Evolutionary conservation across 2,113 vertebrate species (phyloP), one percentile per base, ranked within the genome.

Genomic region (Tinamus guttatus): DNA sequence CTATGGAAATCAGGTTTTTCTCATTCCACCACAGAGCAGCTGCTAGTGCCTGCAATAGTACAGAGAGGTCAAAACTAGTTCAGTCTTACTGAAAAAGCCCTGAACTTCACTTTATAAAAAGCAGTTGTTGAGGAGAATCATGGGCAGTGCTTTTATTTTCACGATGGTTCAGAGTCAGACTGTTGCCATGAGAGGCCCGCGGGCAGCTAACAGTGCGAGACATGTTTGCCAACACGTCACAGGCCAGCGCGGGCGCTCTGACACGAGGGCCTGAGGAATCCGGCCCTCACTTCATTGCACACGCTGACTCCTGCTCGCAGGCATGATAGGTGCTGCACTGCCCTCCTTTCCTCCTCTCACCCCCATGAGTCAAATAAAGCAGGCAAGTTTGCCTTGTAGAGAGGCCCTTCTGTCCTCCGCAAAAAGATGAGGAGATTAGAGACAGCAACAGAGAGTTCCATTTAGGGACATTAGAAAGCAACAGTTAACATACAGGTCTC

Each of bases 261-360:
- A 93, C 79, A 86, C 38, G 76, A 80, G 85, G 68, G 81, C 69
- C 51, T 58, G 85, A 85, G 81, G 90, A 85, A 88, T 84, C 94
- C 85, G 65, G 38, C 59, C 91, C 60, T 88, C 85, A 94, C 87
- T 92, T 93, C 90, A 71, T 22, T 94, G 92, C 93, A 94, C 60
- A 64, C 15, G 32, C 90, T 86, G 90, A 86, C 93, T 81, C 71
- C 82, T 81, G 71, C 84, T 78, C 81, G 62, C 51, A 95, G 25
- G 77, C 69, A 64, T 45, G 64, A 65, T 63, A 47, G 4, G 68
- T 64, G 63, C 34, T 91, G 19, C 54, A 78, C 22, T 24, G 41
- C 7, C 13, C 18, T 24, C 49, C 52, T 2, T 12, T 85, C 73
- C 90, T 64, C 34, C 79, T 94, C 73, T 83, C 76, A 78, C n/a